These are phyloP conservation scores for Neomorphus geoffroyi DNA, from an alignment of 2,797 vertebrate species.

Conservation along the genomic window DNA sequence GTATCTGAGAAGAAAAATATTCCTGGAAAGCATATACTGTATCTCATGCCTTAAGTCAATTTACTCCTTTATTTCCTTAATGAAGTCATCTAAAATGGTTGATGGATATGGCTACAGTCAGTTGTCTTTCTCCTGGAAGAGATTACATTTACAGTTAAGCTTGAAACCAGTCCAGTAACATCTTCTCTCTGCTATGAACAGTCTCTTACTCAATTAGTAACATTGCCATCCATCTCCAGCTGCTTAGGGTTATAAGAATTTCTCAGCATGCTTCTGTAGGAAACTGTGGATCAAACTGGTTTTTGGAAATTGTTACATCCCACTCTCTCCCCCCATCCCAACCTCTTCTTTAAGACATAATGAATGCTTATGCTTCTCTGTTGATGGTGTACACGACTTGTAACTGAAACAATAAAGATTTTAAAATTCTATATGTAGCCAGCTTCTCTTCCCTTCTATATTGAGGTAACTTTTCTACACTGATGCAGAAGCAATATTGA, in stretches of 20 bases:
- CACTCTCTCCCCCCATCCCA: no score
- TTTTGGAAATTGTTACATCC: background rate
- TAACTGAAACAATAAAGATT: background rate
- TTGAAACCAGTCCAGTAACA: background rate
- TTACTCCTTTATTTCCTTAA: background rate
- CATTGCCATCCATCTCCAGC: background rate
- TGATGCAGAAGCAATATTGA: background rate
- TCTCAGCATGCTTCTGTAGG: background rate
- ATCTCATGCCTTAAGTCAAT: background rate
- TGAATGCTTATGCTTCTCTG: background rate
- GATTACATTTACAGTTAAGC: background rate
- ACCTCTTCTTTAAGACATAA: background rate
- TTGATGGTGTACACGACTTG: background rate
- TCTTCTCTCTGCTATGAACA: background rate
- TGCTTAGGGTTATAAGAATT: background rate
- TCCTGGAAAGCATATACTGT: background rate
- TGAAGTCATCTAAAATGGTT: background rate
- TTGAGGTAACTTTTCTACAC: background rate
- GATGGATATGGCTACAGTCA: background rate
- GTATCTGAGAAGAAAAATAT: background rate
- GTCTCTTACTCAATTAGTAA: background rate
- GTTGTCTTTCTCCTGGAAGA: background rate
- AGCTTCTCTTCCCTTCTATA: background rate
- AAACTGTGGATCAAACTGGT: background rate
- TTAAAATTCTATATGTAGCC: background rate